Percentiles rank a stretch among this genome's conserved stretches.
phyloP scores from a whole-genome alignment of 2,888 invertebrate genomes.

The Ectemnius lituratus region DNA sequence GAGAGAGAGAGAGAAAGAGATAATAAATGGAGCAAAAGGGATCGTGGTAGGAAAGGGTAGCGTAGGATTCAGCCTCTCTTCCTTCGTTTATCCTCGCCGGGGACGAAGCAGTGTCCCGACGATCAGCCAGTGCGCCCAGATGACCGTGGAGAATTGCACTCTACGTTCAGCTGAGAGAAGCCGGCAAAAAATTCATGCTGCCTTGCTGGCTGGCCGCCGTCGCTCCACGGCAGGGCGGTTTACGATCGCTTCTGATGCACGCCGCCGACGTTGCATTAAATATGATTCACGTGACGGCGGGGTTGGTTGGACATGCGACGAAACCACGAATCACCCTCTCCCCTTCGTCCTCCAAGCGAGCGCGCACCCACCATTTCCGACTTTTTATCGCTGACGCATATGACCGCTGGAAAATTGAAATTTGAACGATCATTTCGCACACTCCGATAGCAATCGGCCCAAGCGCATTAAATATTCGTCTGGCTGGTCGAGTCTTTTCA shows the following conservation, averaged over 20 bases:
- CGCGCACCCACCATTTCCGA: background rate
- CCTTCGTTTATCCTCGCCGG: constrained; percentile 33
- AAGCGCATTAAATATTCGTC: too few species aligned
- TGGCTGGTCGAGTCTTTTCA: too few species aligned
- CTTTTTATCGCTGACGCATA: constrained; percentile 1
- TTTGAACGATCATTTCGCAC: too few species aligned
- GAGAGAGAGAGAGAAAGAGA: too few species aligned
- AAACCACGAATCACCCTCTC: background rate
- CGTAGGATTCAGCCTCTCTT: constrained; percentile 10
- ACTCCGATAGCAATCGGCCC: too few species aligned
- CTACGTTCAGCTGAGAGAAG: constrained; percentile 21
- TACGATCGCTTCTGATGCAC: constrained; percentile 56
- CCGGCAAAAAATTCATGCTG: constrained; percentile 34
- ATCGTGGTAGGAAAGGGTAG: background rate
- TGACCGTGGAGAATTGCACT: constrained; percentile 40
- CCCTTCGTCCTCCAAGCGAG: background rate
- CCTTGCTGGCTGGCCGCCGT: constrained; percentile 35
- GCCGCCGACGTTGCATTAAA: constrained; percentile 55
- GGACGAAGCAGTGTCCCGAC: constrained; percentile 13
- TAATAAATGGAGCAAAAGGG: background rate
- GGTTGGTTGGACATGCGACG: background rate
- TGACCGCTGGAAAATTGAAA: too few species aligned
- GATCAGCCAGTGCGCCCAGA: constrained; percentile 33
- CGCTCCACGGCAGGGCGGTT: constrained; percentile 36
- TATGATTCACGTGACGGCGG: constrained; percentile 45